Evolutionary conservation across 2,888 invertebrate genomes (phyloP).

Genomic region (Crepidodera aurea): DNA sequence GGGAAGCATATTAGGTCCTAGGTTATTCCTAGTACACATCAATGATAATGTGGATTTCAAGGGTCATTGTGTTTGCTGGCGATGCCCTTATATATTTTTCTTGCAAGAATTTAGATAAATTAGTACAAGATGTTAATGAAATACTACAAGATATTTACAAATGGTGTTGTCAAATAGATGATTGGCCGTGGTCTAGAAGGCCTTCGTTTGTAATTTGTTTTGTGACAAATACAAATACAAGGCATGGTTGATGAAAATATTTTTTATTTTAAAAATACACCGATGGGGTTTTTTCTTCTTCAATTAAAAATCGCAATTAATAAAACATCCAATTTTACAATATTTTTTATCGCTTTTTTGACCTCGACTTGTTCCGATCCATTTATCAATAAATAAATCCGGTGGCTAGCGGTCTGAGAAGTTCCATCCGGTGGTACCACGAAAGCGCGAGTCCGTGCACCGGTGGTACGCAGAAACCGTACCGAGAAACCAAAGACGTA

Average conservation of each 20-base stretch:
- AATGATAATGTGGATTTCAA: neutral
- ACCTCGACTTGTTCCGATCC: neutral
- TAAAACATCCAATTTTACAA: neutral
- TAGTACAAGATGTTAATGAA: neutral
- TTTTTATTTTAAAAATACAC: too few species aligned
- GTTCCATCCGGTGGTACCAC: slow-evolving; percentile 13
- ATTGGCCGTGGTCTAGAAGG: too few species aligned
- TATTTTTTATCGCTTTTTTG: neutral
- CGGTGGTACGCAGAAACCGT: too few species aligned
- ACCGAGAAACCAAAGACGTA: too few species aligned
- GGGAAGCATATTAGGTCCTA: neutral
- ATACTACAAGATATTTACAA: neutral
- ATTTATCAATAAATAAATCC: slow-evolving; percentile 20
- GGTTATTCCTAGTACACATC: neutral
- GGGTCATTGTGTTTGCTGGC: neutral
- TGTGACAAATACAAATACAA: neutral
- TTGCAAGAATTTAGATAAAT: neutral
- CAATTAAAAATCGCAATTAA: too few species aligned
- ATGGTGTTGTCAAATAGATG: too few species aligned
- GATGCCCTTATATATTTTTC: neutral
- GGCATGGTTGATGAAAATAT: too few species aligned
- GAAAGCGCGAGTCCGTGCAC: neutral
- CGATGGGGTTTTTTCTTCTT: too few species aligned
- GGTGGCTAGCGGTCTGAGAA: slow-evolving; percentile 17
- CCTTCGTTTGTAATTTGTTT: neutral